These are phyloP conservation scores for Parnassius mnemosyne DNA, from an alignment of 2,888 invertebrate genomes.

Conservation along the genomic window DNA sequence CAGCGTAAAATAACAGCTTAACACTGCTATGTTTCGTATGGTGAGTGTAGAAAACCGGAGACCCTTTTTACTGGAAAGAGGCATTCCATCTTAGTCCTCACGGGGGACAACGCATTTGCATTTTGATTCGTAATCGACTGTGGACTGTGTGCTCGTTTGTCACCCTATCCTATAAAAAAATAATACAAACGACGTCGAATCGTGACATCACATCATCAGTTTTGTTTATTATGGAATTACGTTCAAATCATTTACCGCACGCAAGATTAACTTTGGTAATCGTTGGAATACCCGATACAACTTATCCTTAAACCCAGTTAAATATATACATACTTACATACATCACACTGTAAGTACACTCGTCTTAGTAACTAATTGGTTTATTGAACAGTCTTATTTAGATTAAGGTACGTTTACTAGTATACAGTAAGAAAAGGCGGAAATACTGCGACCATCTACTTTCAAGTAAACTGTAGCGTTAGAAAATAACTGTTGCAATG, in stretches of 20 bases:
- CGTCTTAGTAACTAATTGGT: background rate
- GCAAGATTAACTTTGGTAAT: conserved; percentile 1
- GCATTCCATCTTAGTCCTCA: no score
- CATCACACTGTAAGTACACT: background rate
- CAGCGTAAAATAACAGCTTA: no score
- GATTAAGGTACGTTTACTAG: background rate
- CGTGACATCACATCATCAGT: no score
- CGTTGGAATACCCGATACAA: background rate
- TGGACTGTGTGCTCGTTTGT: no score
- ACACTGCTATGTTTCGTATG: no score
- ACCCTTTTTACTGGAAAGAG: no score
- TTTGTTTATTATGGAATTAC: no score
- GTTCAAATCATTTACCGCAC: background rate
- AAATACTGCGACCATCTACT: background rate
- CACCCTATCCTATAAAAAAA: no score
- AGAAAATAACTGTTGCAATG: background rate
- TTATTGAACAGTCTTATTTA: background rate
- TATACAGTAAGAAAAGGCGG: background rate
- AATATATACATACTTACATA: background rate
- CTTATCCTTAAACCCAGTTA: conserved; percentile 6
- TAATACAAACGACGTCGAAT: no score
- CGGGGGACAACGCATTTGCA: no score
- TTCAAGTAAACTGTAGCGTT: background rate
- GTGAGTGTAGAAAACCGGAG: no score
- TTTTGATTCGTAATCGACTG: no score